phyloP scores from a whole-genome alignment of 2,888 invertebrate genomes.

The Brassicogethes aeneus region DNA sequence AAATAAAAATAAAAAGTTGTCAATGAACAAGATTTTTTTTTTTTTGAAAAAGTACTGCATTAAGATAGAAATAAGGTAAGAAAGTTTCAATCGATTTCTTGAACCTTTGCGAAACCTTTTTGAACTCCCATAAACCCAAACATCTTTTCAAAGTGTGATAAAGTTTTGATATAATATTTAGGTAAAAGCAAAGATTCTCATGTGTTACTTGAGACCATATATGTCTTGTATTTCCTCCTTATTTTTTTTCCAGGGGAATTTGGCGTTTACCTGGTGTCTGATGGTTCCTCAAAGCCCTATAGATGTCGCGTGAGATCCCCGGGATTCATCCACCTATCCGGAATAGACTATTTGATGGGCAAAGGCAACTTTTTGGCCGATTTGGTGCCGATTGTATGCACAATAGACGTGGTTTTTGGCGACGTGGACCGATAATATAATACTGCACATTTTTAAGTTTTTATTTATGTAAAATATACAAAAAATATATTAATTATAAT shows the following conservation, averaged over 20 bases:
- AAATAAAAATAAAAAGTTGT: too few species aligned
- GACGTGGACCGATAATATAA: slow-evolving; percentile 49
- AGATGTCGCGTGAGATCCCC: slow-evolving; percentile 38
- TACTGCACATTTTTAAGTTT: not conserved
- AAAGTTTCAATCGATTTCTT: too few species aligned
- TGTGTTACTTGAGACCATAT: too few species aligned
- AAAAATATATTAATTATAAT: slow-evolving; percentile 1
- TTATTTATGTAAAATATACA: not conserved
- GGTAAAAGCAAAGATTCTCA: slow-evolving; percentile 1
- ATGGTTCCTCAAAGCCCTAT: slow-evolving; percentile 70
- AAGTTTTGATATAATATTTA: too few species aligned
- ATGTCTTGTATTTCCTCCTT: not conserved
- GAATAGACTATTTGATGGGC: slow-evolving; percentile 48
- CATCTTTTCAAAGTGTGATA: too few species aligned
- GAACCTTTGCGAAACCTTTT: too few species aligned
- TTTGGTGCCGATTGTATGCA: slow-evolving; percentile 68
- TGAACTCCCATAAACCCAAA: too few species aligned
- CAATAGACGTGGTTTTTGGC: slow-evolving; percentile 53
- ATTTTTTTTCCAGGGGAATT: slow-evolving; percentile 49
- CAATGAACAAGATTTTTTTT: too few species aligned
- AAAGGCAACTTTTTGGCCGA: slow-evolving; percentile 53
- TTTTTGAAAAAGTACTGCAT: too few species aligned
- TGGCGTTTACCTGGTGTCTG: slow-evolving; percentile 78
- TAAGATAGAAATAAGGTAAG: too few species aligned
- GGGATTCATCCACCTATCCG: slow-evolving; percentile 54